Evolutionary conservation across 2,797 vertebrate genomes (phyloP), one percentile per base, ranked within the genome.

Genomic region (Uromys caudimaculatus): DNA sequence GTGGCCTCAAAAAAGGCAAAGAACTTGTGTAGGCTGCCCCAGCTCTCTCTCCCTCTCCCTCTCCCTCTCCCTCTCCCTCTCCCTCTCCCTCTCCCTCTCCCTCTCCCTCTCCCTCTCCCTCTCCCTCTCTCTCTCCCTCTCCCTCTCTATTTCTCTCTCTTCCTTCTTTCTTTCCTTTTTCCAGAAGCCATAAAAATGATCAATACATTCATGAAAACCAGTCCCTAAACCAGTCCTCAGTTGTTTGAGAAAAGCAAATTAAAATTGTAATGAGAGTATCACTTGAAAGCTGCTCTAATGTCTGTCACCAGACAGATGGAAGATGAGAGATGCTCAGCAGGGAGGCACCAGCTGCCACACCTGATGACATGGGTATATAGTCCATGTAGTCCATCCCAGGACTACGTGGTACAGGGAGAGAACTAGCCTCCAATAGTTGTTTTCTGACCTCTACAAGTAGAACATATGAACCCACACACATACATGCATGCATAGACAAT

Each of bases 71-170:
- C n/a, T n/a, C n/a, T n/a, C n/a, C n/a, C n/a, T n/a, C n/a, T n/a
- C n/a, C 10, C 1, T 23, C 23, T 6, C 44, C 6, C 44, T 44
- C 44, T 44, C 3, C 32, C 3, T 29, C 1, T 32, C 9, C 29
- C 11, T 60, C 23, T 23, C 23, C 58, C 58, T 60, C n/a, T n/a
- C n/a, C 62, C 9, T 29, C 4, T 9, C 27, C 14, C 1, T 3
- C 11, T 32, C 0, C 0, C 27, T 32, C 1, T 9, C 29, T 32
- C 1, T 8, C 58, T 24, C 2, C 7, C 58, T 27, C 1, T 23
- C 23, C 44, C 44, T 44, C 44, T 44, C 44, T 44, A 44, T 64
- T 10, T 29, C 1, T 32, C 9, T 29, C 11, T 60, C 23, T 23
- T 24, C 58, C 58, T 60, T 60, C 12, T 27, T 29, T 32, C 12